These are phyloP conservation scores for Micropoecilia bifurca DNA, from an alignment of 2,797 vertebrate species.

Conservation along the genomic window DNA sequence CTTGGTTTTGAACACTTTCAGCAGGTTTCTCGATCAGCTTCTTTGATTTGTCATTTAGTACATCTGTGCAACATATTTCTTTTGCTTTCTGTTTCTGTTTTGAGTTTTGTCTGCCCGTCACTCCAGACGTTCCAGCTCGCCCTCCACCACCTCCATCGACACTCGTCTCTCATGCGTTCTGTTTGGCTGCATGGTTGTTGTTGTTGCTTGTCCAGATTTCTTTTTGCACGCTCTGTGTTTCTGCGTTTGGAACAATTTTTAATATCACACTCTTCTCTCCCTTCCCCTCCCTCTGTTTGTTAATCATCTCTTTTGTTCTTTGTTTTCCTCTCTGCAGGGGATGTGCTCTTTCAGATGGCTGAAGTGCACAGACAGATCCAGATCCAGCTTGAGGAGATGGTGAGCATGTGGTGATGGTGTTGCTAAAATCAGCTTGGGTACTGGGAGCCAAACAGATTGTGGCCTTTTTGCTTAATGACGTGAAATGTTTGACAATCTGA, in stretches of 20 bases:
- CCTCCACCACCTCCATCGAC: slow-evolving; percentile 26
- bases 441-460: slow-evolving; percentile 32
- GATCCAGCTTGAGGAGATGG: slow-evolving; percentile 97
- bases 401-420: slow-evolving; percentile 76
- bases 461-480: slow-evolving; percentile 25
- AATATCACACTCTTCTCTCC: slow-evolving; percentile 32
- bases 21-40: slow-evolving; percentile 32
- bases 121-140: slow-evolving; percentile 54
- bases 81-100: slow-evolving; percentile 24
- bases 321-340: slow-evolving; percentile 83
- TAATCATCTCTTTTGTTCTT: slow-evolving; percentile 28
- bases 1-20: slow-evolving; percentile 36
- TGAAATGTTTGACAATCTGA: slow-evolving; percentile 22
- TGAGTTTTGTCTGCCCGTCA: slow-evolving; percentile 43
- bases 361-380: slow-evolving; percentile 99
- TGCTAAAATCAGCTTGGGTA: slow-evolving; percentile 40
- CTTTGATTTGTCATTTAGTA: slow-evolving; percentile 28
- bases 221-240: slow-evolving; percentile 64
- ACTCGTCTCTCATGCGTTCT: slow-evolving; percentile 58
- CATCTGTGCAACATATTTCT: slow-evolving; percentile 33
- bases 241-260: slow-evolving; percentile 33
- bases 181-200: slow-evolving; percentile 71
- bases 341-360: slow-evolving; percentile 99
- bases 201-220: not conserved
- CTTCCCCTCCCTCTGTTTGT: slow-evolving; percentile 26